Evolutionary conservation across 1,140 invertebrate genomes (phyloP).

Genomic region (Aphelinus certus): DNA sequence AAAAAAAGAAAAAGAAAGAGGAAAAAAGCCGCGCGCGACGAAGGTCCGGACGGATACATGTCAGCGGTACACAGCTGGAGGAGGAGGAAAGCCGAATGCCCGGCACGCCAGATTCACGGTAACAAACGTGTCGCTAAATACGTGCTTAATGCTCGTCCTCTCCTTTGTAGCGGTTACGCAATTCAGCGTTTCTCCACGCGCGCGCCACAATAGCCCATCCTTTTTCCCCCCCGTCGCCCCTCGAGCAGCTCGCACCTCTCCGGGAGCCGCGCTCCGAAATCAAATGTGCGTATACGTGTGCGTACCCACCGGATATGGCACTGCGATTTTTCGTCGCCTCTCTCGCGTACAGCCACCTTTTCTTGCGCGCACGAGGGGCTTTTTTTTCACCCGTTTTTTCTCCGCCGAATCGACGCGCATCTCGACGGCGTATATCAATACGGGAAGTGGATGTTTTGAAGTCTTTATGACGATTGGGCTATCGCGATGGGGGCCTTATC

Average conservation of each 20-base stretch:
- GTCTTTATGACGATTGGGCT: slow-evolving; percentile 31
- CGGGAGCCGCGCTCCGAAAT: slow-evolving; percentile 41
- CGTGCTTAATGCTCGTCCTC: slow-evolving; percentile 53
- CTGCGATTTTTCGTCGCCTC: slow-evolving; percentile 33
- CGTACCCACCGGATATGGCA: too few species aligned
- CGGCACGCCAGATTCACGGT: slow-evolving; percentile 40
- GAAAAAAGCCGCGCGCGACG: slow-evolving; percentile 8
- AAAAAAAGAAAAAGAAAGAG: slow-evolving; percentile 21
- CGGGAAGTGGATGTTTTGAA: slow-evolving; percentile 29
- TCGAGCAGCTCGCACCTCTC: neutral
- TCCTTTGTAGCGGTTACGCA: slow-evolving; percentile 52
- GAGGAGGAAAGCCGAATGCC: neutral
- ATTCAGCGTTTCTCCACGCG: slow-evolving; percentile 50
- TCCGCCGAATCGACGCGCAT: slow-evolving; percentile 9
- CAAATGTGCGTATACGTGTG: slow-evolving; percentile 31
- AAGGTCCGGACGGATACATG: slow-evolving; percentile 7
- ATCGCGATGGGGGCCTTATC: slow-evolving; percentile 18
- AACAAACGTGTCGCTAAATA: slow-evolving; percentile 58
- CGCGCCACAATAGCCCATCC: slow-evolving; percentile 38
- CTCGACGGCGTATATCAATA: slow-evolving; percentile 29
- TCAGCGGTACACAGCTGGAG: neutral
- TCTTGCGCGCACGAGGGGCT: neutral
- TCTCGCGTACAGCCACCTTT: neutral
- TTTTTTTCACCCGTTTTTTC: neutral
- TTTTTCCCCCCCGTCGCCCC: slow-evolving; percentile 10